Evolutionary conservation across 2,113 vertebrate genomes (phyloP), one percentile per base, ranked within the genome.

Genomic region (Pogona vitticeps): DNA sequence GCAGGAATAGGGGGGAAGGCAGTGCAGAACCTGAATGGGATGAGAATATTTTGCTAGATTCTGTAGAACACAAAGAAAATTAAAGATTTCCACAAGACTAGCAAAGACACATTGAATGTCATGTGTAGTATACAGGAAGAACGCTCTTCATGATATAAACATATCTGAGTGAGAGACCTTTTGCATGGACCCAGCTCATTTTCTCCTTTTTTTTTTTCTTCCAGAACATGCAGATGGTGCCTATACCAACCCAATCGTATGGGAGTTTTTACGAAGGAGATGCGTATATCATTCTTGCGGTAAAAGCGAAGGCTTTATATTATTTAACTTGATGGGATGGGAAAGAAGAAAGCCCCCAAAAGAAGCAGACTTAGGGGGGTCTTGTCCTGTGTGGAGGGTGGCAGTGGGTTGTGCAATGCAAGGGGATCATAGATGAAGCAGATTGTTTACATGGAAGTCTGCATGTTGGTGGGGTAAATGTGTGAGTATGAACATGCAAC

Each of bases 191-290:
- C n/a, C 20, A 7, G 38, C 77, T 86, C 42, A 86, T 71, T 63
- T 46, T 87, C 0, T n/a, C n/a, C 0, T n/a, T 73, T 12, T 73
- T 1, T 2, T 65, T 94, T 83, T 89, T 84, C 82, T 91, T 77
- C n/a, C 89, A 98, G 98, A 95, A 92, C 46, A 97, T 98, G 97
- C 94, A 97, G 92, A 96, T 98, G 96, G 97, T 97, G 46, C 97
- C 97, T 2, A 93, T 97, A 82, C 96, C 97, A 83, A 82, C 94
- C 72, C 97, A 92, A 88, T 93, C 93, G 79, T 95, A 95, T 0
- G 97, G 98, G 76, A 97, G 86, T 58, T 98, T 98, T 94, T 97
- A 93, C 0, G 97, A 98, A 28, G 98, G 97, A 1, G 98, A 98
- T 91, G 97, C 97, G 95, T 98, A 98, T 56, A 0, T 98, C 10